phyloP scores from a whole-genome alignment of 2,888 invertebrate genomes.

The Phaonia tiefii region DNA sequence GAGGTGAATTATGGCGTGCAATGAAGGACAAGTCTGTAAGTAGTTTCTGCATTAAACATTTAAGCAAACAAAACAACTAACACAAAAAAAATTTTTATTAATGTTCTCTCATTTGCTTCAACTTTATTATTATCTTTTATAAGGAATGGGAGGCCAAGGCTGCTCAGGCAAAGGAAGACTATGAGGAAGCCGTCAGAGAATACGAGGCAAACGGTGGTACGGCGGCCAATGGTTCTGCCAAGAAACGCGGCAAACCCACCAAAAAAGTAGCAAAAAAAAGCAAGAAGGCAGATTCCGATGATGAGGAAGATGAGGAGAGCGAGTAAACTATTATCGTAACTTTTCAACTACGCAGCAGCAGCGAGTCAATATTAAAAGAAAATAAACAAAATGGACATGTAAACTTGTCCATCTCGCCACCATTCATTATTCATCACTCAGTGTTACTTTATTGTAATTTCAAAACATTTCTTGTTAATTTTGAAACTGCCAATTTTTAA shows the following conservation, averaged over 20 bases:
- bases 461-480: conserved; percentile 38
- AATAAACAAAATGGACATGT: conserved; percentile 26
- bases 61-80: neutral
- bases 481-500: conserved; percentile 45
- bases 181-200: conserved; percentile 92
- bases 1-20: conserved; percentile 95
- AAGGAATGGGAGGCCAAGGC: conserved; percentile 96
- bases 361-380: conserved; percentile 44
- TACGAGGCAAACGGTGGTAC: conserved; percentile 90
- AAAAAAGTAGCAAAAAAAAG: conserved; percentile 81
- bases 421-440: neutral
- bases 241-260: conserved; percentile 80
- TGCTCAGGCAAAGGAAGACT: conserved; percentile 92
- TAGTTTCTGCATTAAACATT: too few species aligned
- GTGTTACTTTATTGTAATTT: neutral
- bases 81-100: neutral
- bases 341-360: conserved; percentile 40
- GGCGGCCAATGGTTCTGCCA: conserved; percentile 79
- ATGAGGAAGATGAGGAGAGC: conserved; percentile 81
- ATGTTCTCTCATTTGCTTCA: neutral
- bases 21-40: conserved; percentile 91
- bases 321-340: conserved; percentile 13
- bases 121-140: conserved; percentile 15
- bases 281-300: conserved; percentile 84
- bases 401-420: conserved; percentile 10